Evolutionary conservation across 2,888 invertebrate species (phyloP).

Genomic region (Leucophenga maculata): DNA sequence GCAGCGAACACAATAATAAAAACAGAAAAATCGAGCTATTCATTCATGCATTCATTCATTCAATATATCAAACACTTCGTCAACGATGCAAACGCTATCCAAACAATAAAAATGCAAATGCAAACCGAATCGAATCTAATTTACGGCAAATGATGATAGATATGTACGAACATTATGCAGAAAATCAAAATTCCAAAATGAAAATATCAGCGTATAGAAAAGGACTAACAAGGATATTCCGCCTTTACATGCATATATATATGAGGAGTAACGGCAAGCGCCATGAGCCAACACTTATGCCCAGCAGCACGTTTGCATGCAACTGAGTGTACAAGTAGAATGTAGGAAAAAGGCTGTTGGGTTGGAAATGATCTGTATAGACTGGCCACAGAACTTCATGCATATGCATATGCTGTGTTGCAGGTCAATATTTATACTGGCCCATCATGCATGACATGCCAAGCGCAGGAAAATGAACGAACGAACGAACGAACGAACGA

Average conservation of each 20-base stretch:
- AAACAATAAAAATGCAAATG: slow-evolving; percentile 22
- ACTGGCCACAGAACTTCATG: background rate
- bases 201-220: background rate
- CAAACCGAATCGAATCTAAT: slow-evolving; percentile 5
- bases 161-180: slow-evolving; percentile 14
- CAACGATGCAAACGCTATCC: background rate
- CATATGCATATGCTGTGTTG: slow-evolving; percentile 11
- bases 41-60: too few species aligned
- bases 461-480: background rate
- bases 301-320: too few species aligned
- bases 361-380: too few species aligned
- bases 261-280: too few species aligned
- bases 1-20: too few species aligned
- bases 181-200: slow-evolving; percentile 13
- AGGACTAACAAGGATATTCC: too few species aligned
- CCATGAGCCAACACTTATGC: too few species aligned
- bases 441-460: slow-evolving; percentile 12
- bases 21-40: too few species aligned
- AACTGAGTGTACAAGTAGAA: background rate
- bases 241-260: too few species aligned
- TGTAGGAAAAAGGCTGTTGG: background rate
- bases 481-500: too few species aligned
- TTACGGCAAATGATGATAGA: slow-evolving; percentile 9
- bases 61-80: too few species aligned
- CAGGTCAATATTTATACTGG: slow-evolving; percentile 20